A percentile compares a stretch with the other conserved stretches of the same genome.
These are phyloP conservation scores for Xestia xanthographa DNA, from an alignment of 2,888 invertebrate genomes.

Conservation along the genomic window DNA sequence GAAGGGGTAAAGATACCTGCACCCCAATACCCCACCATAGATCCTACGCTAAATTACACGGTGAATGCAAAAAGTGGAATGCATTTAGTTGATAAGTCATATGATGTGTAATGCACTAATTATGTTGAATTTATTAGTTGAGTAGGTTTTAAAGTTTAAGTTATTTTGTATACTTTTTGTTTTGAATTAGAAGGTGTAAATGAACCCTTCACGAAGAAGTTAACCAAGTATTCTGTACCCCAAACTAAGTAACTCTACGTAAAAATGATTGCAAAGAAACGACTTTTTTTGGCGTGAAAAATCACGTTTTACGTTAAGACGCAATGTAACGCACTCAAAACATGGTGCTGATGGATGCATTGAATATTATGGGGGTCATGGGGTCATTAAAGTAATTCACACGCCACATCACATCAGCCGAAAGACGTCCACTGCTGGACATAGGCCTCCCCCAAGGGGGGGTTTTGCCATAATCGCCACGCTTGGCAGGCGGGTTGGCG, in stretches of 20 bases:
- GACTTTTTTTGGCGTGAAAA: not conserved
- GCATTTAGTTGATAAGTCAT: slow-evolving; percentile 38
- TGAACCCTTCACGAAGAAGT: not conserved
- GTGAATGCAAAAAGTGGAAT: slow-evolving; percentile 70
- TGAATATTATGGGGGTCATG: too few relatives aligned
- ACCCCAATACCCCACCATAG: slow-evolving; percentile 68
- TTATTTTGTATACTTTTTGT: slow-evolving; percentile 36
- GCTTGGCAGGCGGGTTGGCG: too few relatives aligned
- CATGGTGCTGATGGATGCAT: too few relatives aligned
- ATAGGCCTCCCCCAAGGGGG: too few relatives aligned
- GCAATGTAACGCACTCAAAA: not conserved
- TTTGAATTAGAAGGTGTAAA: not conserved
- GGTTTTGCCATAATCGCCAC: too few relatives aligned
- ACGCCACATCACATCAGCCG: too few relatives aligned
- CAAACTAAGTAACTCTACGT: not conserved
- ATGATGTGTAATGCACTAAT: slow-evolving; percentile 51
- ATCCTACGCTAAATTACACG: slow-evolving; percentile 74
- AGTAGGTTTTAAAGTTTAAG: not conserved
- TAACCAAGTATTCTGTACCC: too few relatives aligned
- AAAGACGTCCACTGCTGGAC: too few relatives aligned
- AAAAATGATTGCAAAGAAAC: not conserved
- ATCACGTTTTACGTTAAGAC: not conserved
- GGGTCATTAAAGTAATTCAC: too few relatives aligned
- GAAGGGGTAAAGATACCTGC: slow-evolving; percentile 45
- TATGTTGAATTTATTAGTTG: slow-evolving; percentile 8